Evolutionary conservation across 2,797 vertebrate genomes (phyloP), one percentile per base, ranked within the genome.

Genomic region (Leucoraja ocellata): DNA sequence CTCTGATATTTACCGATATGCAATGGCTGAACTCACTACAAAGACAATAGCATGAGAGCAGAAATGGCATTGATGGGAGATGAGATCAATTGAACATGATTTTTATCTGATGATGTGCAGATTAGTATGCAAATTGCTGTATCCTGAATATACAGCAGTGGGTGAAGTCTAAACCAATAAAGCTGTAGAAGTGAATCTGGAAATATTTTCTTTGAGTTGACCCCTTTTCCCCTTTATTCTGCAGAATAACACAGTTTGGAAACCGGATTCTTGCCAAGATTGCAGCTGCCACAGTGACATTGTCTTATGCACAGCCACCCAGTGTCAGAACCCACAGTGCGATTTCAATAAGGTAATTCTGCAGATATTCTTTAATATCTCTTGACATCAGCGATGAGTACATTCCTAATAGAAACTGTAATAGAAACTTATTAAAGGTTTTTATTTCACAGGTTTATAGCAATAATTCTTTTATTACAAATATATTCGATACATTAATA

Each of bases 211-310:
- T 68, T 65, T 4, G 74, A 74, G 13, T 18, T 92, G 21, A 76
- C 88, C 46, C 9, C 39, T 76, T 58, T 54, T 92, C 25, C 76
- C 16, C 21, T 76, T 46, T 94, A 46, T 32, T 94, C 95, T 94
- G 93, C 97, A 99, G 99, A 98, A 98, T 94, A 96, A 96, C 95
- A 97, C 98, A 0, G 91, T 94, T 93, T 99, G 99, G 99, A 97
- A 97, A 80, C 97, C 97, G 0, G 96, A 98, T 94, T 95, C 97
- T 0, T 99, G 98, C 96, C 97, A 96, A 94, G 96, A 97, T 94
- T 99, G 99, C 94, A 95, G 39, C 93, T 99, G 99, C 96, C 95
- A 93, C 93, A 94, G 96, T 10, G 95, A 96, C 46, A 94, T 98
- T 71, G 94, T 97, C 95, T 94, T 97, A 95, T 99, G 99, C 93